phyloP scores from a whole-genome alignment of 1,140 invertebrate genomes.

The Zelostemma sp. region DNA sequence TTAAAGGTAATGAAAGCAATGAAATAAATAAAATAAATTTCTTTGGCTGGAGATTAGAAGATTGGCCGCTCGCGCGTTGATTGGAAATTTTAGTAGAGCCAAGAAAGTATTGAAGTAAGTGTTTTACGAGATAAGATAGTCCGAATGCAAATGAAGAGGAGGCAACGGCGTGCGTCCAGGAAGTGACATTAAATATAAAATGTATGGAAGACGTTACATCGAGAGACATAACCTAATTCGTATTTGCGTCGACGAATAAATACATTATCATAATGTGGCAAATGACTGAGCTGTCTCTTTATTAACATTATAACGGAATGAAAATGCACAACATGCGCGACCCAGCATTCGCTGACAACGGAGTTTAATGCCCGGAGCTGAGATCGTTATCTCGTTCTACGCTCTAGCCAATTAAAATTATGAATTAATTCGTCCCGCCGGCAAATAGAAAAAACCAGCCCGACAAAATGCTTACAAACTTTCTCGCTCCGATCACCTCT shows the following conservation, averaged over 20 bases:
- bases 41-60: neutral
- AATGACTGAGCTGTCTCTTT: constrained; percentile 37
- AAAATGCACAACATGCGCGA: constrained; percentile 12
- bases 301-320: constrained; percentile 27
- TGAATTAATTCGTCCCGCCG: constrained; percentile 36
- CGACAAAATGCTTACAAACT: neutral
- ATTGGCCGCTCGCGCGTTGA: constrained; percentile 23
- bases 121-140: constrained; percentile 32
- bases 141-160: too few relatives aligned
- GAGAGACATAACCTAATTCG: constrained; percentile 36
- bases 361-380: constrained; percentile 26
- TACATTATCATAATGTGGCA: constrained; percentile 37
- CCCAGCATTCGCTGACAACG: constrained; percentile 29
- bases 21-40: neutral
- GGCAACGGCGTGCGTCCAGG: constrained; percentile 22
- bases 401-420: constrained; percentile 47
- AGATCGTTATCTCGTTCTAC: constrained; percentile 35
- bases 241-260: constrained; percentile 35
- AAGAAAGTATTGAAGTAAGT: constrained; percentile 19
- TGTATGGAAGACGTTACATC: constrained; percentile 18
- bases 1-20: neutral
- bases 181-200: constrained; percentile 39
- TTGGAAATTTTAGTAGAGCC: constrained; percentile 10
- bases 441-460: constrained; percentile 18
- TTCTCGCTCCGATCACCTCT: too few relatives aligned